Evolutionary conservation across 2,113 vertebrate species (phyloP), one percentile per base, ranked within the genome.

Genomic region (Micromys minutus): DNA sequence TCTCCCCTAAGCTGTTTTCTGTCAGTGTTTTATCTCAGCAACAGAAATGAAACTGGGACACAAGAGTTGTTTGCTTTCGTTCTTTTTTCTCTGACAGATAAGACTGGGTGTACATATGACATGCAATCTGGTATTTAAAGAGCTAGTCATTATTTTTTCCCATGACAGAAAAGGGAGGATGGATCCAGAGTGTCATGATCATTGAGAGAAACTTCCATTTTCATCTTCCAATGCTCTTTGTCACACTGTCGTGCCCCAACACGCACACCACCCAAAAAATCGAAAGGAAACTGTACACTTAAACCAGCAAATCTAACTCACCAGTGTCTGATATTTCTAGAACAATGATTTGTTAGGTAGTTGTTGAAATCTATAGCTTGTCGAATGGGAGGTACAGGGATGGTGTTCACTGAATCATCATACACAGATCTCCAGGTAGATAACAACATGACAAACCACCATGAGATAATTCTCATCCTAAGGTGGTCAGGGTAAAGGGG

Each of bases 361-460:
- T 42, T 42, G 13, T 39, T 65, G n/a, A 77, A 31, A 67, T 61
- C 50, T 55, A 26, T 11, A 75, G 10, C 39, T 85, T 72, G 36
- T 91, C 67, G 83, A 91, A n/a, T 75, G 36, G 11, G 83, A n/a
- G 55, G 39, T 61, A 50, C 45, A 96, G n/a, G 47, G n/a, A 81
- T 59, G 17, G 10, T 71, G 10, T 11, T 65, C 17, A 3, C n/a
- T 72, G 59, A 59, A 75, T 8, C 52, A 76, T 67, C 13, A 6
- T 3, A 24, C 72, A 76, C 12, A 92, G 42, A 67, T 67, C 61
- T 72, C 45, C 22, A 57, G 69, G 52, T 5, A 65, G 65, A 93
- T 72, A 13, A 57, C 5, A 31, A 34, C 10, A 34, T 1, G 4
- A 29, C 75, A 63, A 4, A 52, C 7, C 2, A 1, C 71, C 55